Conservation (phyloP, 2,113 vertebrate species). For the Cyprinodon tularosa region DNA sequence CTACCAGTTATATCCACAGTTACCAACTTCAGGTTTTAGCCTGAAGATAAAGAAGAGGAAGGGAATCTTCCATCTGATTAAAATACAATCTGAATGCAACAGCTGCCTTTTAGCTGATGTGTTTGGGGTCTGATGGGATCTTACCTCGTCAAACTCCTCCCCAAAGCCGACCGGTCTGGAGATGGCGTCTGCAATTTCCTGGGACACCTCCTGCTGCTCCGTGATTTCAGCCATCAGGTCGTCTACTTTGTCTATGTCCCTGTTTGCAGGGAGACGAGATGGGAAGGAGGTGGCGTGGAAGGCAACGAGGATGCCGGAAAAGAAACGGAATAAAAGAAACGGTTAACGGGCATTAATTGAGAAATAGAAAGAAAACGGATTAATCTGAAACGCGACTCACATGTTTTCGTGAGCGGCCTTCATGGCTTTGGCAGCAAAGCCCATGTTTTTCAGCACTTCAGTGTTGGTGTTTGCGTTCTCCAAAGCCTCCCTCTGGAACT, state of each 20-base stretch:
- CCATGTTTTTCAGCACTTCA: slow-evolving; percentile 98
- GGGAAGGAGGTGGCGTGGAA: not conserved
- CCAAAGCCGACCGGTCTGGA: slow-evolving; percentile 94
- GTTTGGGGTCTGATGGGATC: slow-evolving; percentile 17
- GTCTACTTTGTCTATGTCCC: slow-evolving; percentile 97
- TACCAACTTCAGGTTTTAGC: too few species aligned
- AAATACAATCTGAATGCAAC: not conserved
- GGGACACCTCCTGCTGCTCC: slow-evolving; percentile 95
- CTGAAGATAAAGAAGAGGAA: too few species aligned
- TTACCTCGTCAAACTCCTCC: slow-evolving; percentile 94
- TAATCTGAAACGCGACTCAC: slow-evolving; percentile 71
- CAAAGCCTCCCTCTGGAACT: slow-evolving; percentile 95
- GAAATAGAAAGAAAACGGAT: not conserved
- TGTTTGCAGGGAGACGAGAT: slow-evolving; percentile 55
- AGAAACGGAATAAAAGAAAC: not conserved
- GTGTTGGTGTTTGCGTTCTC: slow-evolving; percentile 99
- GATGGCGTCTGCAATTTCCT: slow-evolving; percentile 96
- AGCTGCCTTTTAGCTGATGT: too few species aligned
- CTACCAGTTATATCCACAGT: not conserved
- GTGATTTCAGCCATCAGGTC: slow-evolving; percentile 98
- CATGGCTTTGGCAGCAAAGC: slow-evolving; percentile 93
- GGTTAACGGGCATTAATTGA: not conserved
- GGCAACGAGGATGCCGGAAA: not conserved
- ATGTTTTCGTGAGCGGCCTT: slow-evolving; percentile 95
- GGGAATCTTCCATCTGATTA: not conserved